phyloP scores from a whole-genome alignment of 1,140 invertebrate species.

The Teleopsis dalmanni region DNA sequence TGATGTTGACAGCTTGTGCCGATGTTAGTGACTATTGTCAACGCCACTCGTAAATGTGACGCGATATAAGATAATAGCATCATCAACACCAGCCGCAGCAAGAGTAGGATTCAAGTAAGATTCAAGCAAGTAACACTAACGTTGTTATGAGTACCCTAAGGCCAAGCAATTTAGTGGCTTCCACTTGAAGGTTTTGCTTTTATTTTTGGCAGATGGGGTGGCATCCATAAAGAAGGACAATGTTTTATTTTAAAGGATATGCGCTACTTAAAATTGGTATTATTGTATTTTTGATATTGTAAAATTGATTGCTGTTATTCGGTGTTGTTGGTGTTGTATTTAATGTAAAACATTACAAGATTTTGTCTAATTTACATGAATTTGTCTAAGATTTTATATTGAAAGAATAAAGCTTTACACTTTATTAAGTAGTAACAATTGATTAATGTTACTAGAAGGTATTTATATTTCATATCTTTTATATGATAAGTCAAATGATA shows the following conservation, averaged over 20 bases:
- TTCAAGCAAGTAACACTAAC: too few species aligned
- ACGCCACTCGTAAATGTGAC: slow-evolving; percentile 1
- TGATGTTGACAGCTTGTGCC: slow-evolving; percentile 24
- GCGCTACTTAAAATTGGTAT: slow-evolving; percentile 4
- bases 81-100: slow-evolving; percentile 27
- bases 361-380: slow-evolving; percentile 14
- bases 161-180: slow-evolving; percentile 2
- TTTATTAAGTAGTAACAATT: too few species aligned
- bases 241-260: slow-evolving; percentile 12
- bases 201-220: too few species aligned
- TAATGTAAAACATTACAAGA: slow-evolving; percentile 6
- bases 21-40: slow-evolving; percentile 6
- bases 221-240: slow-evolving; percentile 12
- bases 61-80: slow-evolving; percentile 44
- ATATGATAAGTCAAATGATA: too few species aligned
- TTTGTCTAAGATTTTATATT: background rate
- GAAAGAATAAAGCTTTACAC: too few species aligned
- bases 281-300: too few species aligned
- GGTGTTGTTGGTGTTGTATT: background rate
- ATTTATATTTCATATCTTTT: too few species aligned
- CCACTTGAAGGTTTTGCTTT: slow-evolving; percentile 4
- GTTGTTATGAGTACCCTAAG: background rate
- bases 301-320: too few species aligned
- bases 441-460: too few species aligned
- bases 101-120: too few species aligned